Evolutionary conservation across 2,888 invertebrate species (phyloP).

Genomic region (Sthenelais limicola): DNA sequence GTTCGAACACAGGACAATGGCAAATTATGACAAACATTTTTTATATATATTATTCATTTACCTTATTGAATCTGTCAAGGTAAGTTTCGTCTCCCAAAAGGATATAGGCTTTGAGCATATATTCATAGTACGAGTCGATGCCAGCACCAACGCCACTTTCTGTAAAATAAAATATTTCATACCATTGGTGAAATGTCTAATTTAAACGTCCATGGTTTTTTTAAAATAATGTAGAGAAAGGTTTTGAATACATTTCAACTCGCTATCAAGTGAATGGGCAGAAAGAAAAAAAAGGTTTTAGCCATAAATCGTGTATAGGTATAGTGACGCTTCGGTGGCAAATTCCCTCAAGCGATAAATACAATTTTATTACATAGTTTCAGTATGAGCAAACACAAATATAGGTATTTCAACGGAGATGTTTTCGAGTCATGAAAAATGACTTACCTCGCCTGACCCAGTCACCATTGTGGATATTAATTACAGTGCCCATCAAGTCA

Average conservation of each 20-base stretch:
- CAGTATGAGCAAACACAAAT: too few relatives aligned
- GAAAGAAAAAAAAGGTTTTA: neutral
- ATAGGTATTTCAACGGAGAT: too few relatives aligned
- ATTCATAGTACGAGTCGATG: constrained; percentile 99
- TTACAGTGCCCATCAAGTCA: constrained; percentile 96
- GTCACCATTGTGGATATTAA: constrained; percentile 98
- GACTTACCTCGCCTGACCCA: constrained; percentile 86
- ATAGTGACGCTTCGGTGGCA: too few relatives aligned
- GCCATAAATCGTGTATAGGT: too few relatives aligned
- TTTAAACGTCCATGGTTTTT: neutral
- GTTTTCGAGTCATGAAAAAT: too few relatives aligned
- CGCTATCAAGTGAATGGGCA: neutral
- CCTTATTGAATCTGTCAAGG: constrained; percentile 88
- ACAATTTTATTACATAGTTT: too few relatives aligned
- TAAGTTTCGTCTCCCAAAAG: constrained; percentile 92
- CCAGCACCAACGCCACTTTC: constrained; percentile 99
- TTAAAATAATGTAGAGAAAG: neutral
- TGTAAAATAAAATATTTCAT: constrained; percentile 54
- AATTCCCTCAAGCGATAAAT: too few relatives aligned
- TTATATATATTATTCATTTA: too few relatives aligned
- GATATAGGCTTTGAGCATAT: constrained; percentile 97
- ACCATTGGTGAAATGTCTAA: neutral
- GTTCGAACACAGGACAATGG: neutral
- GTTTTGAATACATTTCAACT: neutral
- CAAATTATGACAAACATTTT: neutral